Percentiles rank a stretch among this genome's conserved stretches.
phyloP scores from a whole-genome alignment of 1,140 invertebrate genomes.

The Limonius californicus region DNA sequence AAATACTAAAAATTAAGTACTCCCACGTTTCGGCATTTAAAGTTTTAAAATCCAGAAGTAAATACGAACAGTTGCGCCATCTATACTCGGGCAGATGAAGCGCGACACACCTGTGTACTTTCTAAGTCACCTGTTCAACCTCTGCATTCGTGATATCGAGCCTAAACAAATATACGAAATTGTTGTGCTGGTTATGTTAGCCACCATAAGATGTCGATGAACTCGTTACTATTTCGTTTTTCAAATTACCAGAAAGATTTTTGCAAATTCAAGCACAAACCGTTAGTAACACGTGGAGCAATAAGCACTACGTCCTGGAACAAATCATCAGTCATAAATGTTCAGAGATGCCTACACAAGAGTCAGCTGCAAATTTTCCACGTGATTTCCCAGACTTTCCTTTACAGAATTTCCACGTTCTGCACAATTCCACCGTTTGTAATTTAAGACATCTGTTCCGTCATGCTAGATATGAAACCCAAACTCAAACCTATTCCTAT shows the following conservation, averaged over 20 bases:
- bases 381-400: constrained; percentile 10
- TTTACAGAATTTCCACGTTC: constrained; percentile 7
- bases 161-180: not conserved
- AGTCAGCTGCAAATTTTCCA: constrained; percentile 17
- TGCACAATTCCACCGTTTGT: constrained; percentile 13
- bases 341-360: constrained; percentile 16
- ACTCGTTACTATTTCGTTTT: not conserved
- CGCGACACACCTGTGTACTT: not conserved
- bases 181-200: not conserved
- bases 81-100: not conserved
- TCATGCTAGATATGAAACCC: not conserved
- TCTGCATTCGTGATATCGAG: not conserved
- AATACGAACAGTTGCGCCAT: not conserved
- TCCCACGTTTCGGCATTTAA: too few relatives aligned
- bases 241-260: not conserved
- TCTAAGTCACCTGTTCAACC: not conserved
- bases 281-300: too few relatives aligned
- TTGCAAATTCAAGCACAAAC: not conserved
- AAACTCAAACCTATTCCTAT: not conserved
- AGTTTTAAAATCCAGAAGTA: too few relatives aligned
- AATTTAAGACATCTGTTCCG: constrained; percentile 13
- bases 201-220: constrained; percentile 4
- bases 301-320: not conserved
- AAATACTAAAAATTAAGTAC: too few relatives aligned
- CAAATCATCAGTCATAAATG: constrained; percentile 16